These are phyloP conservation scores for Gallinago paraguaiae DNA, from an alignment of 2,113 vertebrate species.

Conservation along the genomic window DNA sequence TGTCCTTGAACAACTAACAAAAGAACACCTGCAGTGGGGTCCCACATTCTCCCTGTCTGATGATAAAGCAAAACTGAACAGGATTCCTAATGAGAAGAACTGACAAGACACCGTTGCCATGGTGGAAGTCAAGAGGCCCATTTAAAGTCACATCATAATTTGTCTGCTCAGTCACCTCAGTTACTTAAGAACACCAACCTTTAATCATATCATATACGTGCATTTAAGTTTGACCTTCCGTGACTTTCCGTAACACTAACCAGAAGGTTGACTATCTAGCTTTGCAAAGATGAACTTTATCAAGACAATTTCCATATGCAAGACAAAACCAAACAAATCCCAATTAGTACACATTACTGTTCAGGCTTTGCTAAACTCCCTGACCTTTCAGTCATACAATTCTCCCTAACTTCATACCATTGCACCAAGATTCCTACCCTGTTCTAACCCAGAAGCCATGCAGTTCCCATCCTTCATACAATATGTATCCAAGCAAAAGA, in stretches of 20 bases:
- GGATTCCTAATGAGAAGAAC: background rate
- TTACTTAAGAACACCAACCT: background rate
- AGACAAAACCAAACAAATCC: background rate
- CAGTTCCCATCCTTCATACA: background rate
- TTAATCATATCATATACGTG: rapidly evolving
- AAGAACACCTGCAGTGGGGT: background rate
- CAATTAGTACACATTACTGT: background rate
- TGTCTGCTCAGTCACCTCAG: background rate
- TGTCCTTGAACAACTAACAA: background rate
- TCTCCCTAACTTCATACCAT: background rate
- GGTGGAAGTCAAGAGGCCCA: background rate
- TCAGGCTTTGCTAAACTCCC: background rate
- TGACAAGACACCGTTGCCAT: background rate
- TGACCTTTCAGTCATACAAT: background rate
- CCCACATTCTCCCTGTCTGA: background rate
- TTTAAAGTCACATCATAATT: background rate
- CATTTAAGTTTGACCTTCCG: background rate
- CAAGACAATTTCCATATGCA: background rate
- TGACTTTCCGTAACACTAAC: background rate
- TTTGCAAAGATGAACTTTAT: background rate
- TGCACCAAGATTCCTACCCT: background rate
- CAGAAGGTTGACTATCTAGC: background rate
- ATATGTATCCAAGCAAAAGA: background rate
- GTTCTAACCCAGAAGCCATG: background rate
- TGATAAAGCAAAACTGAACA: background rate